Percentiles rank a stretch among this genome's conserved stretches.
Conservation (phyloP, 2,113 vertebrate genomes). For the Chamaea fasciata region DNA sequence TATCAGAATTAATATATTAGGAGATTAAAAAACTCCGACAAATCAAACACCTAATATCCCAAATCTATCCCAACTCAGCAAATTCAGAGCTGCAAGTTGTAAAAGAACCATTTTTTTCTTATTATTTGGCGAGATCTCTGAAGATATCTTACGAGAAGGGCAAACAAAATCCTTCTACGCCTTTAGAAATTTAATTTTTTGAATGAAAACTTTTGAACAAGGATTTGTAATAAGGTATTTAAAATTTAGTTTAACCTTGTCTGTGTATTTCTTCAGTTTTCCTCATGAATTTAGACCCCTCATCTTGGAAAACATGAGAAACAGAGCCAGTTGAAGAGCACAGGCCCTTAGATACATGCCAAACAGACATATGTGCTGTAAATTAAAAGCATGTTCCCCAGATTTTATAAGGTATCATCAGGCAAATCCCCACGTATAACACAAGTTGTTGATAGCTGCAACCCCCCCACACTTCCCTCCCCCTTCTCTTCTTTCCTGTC, state of each 20-base stretch:
- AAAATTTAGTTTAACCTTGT: not conserved
- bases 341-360: accelerated
- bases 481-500: not conserved
- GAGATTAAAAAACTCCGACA: accelerated
- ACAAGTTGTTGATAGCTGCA: not conserved
- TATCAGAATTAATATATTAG: not conserved
- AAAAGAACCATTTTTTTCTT: not conserved
- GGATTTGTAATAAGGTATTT: not conserved
- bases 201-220: not conserved
- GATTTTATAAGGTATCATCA: not conserved
- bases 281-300: not conserved
- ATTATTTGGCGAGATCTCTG: not conserved
- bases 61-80: not conserved
- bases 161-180: not conserved
- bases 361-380: not conserved
- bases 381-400: not conserved
- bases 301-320: not conserved
- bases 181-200: not conserved
- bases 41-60: not conserved
- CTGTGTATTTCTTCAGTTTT: not conserved
- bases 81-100: not conserved
- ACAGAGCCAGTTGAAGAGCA: not conserved
- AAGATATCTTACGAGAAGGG: not conserved
- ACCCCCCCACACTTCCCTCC: not conserved
- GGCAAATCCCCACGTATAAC: not conserved